Evolutionary conservation across 37 sponge, comb jelly and placozoan species (phyloP).

Genomic region (Crambe crambe): DNA sequence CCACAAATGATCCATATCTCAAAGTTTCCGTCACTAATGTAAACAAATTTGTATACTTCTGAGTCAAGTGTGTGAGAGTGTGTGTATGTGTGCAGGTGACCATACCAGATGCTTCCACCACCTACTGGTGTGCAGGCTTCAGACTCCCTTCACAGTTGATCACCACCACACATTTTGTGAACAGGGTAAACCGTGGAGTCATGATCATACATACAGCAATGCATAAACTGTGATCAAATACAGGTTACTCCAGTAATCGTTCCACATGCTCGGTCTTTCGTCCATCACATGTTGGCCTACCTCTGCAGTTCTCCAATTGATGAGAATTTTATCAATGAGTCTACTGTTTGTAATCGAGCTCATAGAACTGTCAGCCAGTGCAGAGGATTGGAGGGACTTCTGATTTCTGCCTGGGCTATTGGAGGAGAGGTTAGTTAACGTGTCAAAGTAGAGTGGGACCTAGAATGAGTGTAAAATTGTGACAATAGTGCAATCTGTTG

Average conservation of each 20-base stretch:
- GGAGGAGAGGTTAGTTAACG: constrained; percentile 63
- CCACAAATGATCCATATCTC: neutral
- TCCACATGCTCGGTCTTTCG: constrained; percentile 11
- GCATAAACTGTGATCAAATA: no score
- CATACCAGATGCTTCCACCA: neutral
- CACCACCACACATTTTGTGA: neutral
- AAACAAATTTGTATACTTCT: neutral
- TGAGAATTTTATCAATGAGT: neutral
- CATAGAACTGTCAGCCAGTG: neutral
- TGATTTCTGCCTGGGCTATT: constrained; percentile 48
- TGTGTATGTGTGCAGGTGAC: constrained; percentile 1
- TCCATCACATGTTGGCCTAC: constrained; percentile 52
- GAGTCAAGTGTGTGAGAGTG: no score
- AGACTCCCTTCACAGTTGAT: constrained; percentile 2
- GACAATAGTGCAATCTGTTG: no score
- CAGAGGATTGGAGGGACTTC: neutral
- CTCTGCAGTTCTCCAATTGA: neutral
- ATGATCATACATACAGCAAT: neutral
- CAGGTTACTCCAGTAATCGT: constrained; percentile 25
- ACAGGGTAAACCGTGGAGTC: neutral
- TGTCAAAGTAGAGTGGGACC: no score
- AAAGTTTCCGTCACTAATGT: constrained; percentile 1
- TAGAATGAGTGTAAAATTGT: no score
- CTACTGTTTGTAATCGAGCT: neutral
- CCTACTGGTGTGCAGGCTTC: constrained; percentile 9